phyloP scores from a whole-genome alignment of 92 coral and sea anemone genomes.

The Galaxea fascicularis region DNA sequence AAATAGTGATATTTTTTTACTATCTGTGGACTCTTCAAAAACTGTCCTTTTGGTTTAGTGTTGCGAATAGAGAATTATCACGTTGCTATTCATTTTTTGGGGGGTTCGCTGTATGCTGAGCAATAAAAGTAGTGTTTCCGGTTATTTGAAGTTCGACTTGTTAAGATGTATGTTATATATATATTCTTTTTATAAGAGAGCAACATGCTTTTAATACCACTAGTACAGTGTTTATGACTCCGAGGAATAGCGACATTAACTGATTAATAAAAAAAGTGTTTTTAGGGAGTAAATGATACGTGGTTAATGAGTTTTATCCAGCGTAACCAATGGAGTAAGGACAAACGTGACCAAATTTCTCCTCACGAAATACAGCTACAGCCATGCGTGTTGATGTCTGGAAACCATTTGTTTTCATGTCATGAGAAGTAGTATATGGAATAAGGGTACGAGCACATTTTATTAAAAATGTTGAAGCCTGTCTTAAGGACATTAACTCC shows the following conservation, averaged over 20 bases:
- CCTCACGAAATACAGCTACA: slow-evolving; percentile 16
- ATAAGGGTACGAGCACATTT: too few relatives aligned
- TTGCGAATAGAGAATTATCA: slow-evolving; percentile 23
- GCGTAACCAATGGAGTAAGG: slow-evolving; percentile 3
- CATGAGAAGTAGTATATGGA: too few relatives aligned
- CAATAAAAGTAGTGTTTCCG: slow-evolving; percentile 14
- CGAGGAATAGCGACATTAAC: slow-evolving; percentile 23
- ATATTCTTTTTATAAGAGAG: slow-evolving; percentile 11
- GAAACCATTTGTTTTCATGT: slow-evolving; percentile 28
- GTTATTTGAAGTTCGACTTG: slow-evolving; percentile 23
- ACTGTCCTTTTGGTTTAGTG: slow-evolving; percentile 19
- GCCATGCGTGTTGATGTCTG: slow-evolving; percentile 28
- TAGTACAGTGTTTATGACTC: slow-evolving; percentile 6
- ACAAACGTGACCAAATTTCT: slow-evolving; percentile 12
- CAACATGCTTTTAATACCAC: slow-evolving; percentile 21
- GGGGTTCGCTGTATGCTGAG: slow-evolving; percentile 7
- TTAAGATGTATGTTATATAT: slow-evolving; percentile 8
- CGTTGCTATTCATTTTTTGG: slow-evolving; percentile 7
- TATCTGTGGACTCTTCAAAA: slow-evolving; percentile 11
- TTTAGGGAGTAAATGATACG: slow-evolving; percentile 22
- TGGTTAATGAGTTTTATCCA: slow-evolving; percentile 20
- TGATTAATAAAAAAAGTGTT: slow-evolving; percentile 19
- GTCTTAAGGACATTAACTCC: too few relatives aligned
- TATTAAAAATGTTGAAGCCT: too few relatives aligned
- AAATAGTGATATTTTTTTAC: slow-evolving; percentile 6